These are phyloP conservation scores for Aegypius monachus DNA, from an alignment of 2,113 vertebrate genomes.

Conservation along the genomic window DNA sequence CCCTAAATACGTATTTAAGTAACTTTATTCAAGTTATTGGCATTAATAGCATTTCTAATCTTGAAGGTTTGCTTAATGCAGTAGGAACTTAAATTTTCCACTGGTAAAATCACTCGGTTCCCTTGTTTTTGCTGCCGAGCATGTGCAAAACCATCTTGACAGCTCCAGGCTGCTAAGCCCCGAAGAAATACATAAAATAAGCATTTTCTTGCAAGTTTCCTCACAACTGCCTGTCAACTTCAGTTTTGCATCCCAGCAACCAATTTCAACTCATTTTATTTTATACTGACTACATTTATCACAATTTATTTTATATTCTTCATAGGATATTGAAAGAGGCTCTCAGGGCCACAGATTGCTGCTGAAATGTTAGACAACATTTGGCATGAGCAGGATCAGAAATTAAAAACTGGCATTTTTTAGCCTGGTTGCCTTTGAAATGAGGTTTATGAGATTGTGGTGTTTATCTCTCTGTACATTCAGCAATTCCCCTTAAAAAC, in stretches of 20 bases:
- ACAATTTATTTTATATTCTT: slow-evolving; percentile 37
- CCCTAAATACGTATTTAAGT: neutral
- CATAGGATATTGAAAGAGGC: slow-evolving; percentile 15
- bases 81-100: slow-evolving; percentile 2
- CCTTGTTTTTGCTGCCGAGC: slow-evolving; percentile 8
- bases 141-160: slow-evolving; percentile 56
- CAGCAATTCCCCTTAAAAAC: slow-evolving; percentile 2
- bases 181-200: slow-evolving; percentile 57
- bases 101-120: neutral
- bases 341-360: slow-evolving; percentile 26
- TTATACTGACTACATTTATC: slow-evolving; percentile 47
- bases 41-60: slow-evolving; percentile 11
- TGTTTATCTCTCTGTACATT: slow-evolving; percentile 18
- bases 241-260: slow-evolving; percentile 61
- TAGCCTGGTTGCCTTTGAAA: neutral
- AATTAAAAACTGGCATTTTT: slow-evolving; percentile 20
- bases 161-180: slow-evolving; percentile 50
- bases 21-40: neutral
- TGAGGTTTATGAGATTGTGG: neutral
- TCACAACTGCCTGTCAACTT: slow-evolving; percentile 52
- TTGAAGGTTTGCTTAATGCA: neutral
- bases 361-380: slow-evolving; percentile 29
- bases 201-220: slow-evolving; percentile 51
- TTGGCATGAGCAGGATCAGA: slow-evolving; percentile 20
- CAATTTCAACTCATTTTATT: slow-evolving; percentile 48